Evolutionary conservation across 1,140 invertebrate genomes (phyloP).

Genomic region (Papilio xuthus): DNA sequence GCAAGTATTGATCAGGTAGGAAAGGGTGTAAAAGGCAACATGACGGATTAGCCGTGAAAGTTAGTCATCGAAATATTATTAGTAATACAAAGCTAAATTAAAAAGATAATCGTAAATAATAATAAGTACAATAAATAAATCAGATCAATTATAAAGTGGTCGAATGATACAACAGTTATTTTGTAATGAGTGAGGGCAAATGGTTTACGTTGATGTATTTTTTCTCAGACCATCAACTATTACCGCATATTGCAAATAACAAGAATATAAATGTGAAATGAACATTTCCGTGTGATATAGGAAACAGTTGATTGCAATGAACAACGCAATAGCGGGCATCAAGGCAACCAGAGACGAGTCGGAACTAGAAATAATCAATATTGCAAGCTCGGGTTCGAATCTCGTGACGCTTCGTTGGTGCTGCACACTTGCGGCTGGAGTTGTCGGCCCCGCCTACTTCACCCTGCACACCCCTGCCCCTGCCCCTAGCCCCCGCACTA

Average conservation of each 20-base stretch:
- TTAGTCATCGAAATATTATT: not conserved
- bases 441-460: slow-evolving; percentile 44
- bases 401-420: slow-evolving; percentile 68
- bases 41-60: not conserved
- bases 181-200: not conserved
- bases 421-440: slow-evolving; percentile 77
- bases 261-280: too few species aligned
- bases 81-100: not conserved
- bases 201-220: not conserved
- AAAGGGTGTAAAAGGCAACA: not conserved
- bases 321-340: slow-evolving; percentile 1
- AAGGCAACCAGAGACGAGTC: slow-evolving; percentile 32
- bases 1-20: not conserved
- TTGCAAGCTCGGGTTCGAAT: slow-evolving; percentile 76
- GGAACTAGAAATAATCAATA: slow-evolving; percentile 78
- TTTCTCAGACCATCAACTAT: not conserved
- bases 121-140: too few species aligned
- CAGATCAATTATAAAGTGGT: too few species aligned
- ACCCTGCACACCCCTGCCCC: slow-evolving; percentile 52
- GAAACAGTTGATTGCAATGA: not conserved
- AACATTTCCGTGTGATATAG: not conserved
- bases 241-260: not conserved
- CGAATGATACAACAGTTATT: not conserved
- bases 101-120: not conserved
- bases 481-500: slow-evolving; percentile 67